A percentile compares a stretch with the other conserved stretches of the same genome.
phyloP scores from a whole-genome alignment of 2,888 invertebrate species.

The Cacoxenus indagator region DNA sequence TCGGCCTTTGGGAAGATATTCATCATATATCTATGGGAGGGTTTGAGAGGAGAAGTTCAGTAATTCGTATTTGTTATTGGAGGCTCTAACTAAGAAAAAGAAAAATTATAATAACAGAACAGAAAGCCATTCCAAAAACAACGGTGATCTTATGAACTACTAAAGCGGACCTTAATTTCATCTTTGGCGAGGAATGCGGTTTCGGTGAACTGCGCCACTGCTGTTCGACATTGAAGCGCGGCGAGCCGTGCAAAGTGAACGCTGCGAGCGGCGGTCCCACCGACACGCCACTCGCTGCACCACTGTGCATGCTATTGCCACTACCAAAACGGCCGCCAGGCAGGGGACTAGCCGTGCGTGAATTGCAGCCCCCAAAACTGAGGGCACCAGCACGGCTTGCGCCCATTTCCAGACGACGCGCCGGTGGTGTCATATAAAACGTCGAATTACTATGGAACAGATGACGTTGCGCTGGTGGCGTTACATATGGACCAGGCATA shows the following conservation, averaged over 20 bases:
- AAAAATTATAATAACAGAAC: conserved; percentile 7
- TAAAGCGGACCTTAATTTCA: conserved; percentile 84
- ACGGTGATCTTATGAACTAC: neutral
- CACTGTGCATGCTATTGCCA: conserved; percentile 75
- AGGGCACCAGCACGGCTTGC: conserved; percentile 45
- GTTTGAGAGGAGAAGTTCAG: neutral
- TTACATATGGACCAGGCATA: conserved; percentile 85
- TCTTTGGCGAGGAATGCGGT: conserved; percentile 89
- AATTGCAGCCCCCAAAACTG: conserved; percentile 40
- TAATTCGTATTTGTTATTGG: neutral
- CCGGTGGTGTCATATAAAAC: conserved; percentile 79
- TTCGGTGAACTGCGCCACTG: conserved; percentile 74
- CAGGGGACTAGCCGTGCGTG: conserved; percentile 73
- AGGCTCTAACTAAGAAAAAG: neutral
- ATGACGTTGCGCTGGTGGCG: conserved; percentile 77
- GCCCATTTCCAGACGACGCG: conserved; percentile 73
- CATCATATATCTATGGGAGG: conserved; percentile 83
- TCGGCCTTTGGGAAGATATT: conserved; percentile 92
- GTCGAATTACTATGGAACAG: conserved; percentile 75
- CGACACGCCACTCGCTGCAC: conserved; percentile 57
- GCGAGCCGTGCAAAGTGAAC: conserved; percentile 72
- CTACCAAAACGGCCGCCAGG: conserved; percentile 75
- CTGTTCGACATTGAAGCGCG: conserved; percentile 72
- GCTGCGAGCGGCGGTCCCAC: conserved; percentile 26
- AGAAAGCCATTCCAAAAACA: conserved; percentile 28